Base-by-base conservation (phyloP, 2,113 vertebrate species). In the Grammomys dolichurus region DNA sequence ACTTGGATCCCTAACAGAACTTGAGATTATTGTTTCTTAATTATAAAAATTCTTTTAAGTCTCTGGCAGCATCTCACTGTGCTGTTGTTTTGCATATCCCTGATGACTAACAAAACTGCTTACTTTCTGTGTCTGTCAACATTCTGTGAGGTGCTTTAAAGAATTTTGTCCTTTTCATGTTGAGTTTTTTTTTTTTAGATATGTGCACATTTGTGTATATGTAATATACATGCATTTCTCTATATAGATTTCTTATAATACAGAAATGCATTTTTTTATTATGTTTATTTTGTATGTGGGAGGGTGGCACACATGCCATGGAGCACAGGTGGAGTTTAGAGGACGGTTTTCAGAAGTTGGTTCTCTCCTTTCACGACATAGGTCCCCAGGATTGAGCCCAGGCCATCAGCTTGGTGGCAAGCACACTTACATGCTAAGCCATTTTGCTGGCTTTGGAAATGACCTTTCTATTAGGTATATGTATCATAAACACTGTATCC, bases 31-130 rank as follows among this genome's bases (percentile, higher is more conserved):
- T 89, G n/a, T 51, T 58, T 95, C 91, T 95, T 90, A 51, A 93
- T 90, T 56, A 75, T 0, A 87, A 22, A 26, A 91, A n/a, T 92
- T 93, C 60, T 46, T 28, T 70, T 75, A 73, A 65, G 13, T 90
- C 31, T 73, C 20, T n/a, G 73, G 70, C 0, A 11, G 24, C 28
- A 48, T 87, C 5, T 87, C 76, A 72, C 12, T 70, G 65, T 33
- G 28, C n/a, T 86, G 40, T 78, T 81, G 87, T 70, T 94, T 85
- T 91, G 86, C 54, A 51, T 78, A 69, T 73, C 81, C 87, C 73
- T 31, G 22, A 60, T 36, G 87, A 67, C 43, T 73, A 87, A 87
- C 73, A 81, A 60, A 93, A 82, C 40, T 67, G 26, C 28, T 33
- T 13, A 78, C 3, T n/a, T 88, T 94, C 73, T 91, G 43, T 73